phyloP scores from a whole-genome alignment of 1,140 invertebrate species.

The Phymorhynchus buccinoides region DNA sequence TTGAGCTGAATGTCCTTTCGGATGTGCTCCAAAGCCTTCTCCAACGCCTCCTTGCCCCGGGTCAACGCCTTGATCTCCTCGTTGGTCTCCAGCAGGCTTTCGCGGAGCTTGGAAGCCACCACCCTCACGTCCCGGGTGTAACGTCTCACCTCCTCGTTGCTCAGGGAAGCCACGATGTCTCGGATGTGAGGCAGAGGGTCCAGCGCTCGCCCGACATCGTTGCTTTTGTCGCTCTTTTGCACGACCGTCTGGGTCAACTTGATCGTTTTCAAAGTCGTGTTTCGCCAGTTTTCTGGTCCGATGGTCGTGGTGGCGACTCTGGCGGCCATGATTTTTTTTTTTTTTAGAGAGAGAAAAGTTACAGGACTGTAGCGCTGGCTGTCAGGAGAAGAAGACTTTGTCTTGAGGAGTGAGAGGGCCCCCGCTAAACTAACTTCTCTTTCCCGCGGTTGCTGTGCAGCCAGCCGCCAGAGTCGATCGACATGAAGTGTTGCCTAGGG shows the following conservation, averaged over 20 bases:
- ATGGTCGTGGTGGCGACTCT: constrained; percentile 63
- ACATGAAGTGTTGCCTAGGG: constrained; percentile 57
- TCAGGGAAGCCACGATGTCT: constrained; percentile 69
- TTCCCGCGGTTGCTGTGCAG: constrained; percentile 33
- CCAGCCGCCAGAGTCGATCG: constrained; percentile 52
- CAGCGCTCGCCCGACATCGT: constrained; percentile 65
- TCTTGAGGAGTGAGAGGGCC: neutral
- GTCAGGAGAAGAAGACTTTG: too few species aligned
- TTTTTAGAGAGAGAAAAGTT: neutral
- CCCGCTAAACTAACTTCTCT: constrained; percentile 24
- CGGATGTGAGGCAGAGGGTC: constrained; percentile 71
- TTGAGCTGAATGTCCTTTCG: constrained; percentile 73
- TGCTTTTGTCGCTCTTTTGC: constrained; percentile 68
- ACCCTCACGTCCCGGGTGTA: constrained; percentile 70
- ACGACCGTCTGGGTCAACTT: constrained; percentile 70
- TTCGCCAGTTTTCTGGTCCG: constrained; percentile 71
- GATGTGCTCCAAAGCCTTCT: constrained; percentile 70
- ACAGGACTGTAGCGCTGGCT: neutral
- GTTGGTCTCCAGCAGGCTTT: constrained; percentile 72
- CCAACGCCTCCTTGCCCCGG: constrained; percentile 68
- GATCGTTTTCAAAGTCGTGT: constrained; percentile 68
- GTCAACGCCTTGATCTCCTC: constrained; percentile 73
- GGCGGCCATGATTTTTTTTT: constrained; percentile 56
- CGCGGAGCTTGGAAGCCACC: constrained; percentile 69
- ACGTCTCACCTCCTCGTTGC: constrained; percentile 71